Conservation (phyloP, 2,888 invertebrate genomes). For the Willowsia nigromaculata region DNA sequence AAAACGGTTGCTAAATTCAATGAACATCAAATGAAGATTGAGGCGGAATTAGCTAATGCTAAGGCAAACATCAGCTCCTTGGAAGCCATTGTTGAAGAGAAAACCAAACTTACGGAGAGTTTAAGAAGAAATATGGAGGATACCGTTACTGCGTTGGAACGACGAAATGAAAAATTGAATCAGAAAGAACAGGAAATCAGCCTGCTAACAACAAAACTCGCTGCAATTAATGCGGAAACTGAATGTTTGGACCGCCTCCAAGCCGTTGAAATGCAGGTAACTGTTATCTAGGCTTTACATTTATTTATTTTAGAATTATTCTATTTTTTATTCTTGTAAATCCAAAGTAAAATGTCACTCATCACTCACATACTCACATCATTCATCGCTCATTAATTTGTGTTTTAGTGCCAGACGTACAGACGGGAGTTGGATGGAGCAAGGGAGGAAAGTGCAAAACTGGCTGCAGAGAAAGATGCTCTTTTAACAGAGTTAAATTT, state of each 20-base stretch:
- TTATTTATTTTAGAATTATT: too few species aligned
- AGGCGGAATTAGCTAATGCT: constrained; percentile 5
- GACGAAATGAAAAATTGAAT: constrained; percentile 48
- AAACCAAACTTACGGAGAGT: constrained; percentile 37
- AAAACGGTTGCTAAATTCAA: constrained; percentile 33
- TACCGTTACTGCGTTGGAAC: constrained; percentile 34
- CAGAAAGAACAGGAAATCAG: constrained; percentile 42
- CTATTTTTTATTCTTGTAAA: too few species aligned
- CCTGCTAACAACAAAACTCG: constrained; percentile 53
- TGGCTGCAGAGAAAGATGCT: constrained; percentile 42
- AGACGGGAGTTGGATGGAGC: constrained; percentile 15
- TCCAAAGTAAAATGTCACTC: too few species aligned
- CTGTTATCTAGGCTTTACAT: neutral
- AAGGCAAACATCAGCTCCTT: neutral
- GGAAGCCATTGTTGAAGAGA: constrained; percentile 37
- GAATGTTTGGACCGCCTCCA: constrained; percentile 17
- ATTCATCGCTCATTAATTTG: too few species aligned
- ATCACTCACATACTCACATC: too few species aligned
- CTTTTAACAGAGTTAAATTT: constrained; percentile 29
- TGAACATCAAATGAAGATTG: neutral
- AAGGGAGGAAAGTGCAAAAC: constrained; percentile 40
- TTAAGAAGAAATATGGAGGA: constrained; percentile 58
- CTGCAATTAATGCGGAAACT: constrained; percentile 63
- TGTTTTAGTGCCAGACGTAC: constrained; percentile 45
- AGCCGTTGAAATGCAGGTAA: constrained; percentile 50